A percentile compares a stretch with the other conserved stretches of the same genome.
Conservation (phyloP, 2,888 invertebrate species). For the Shargacucullia verbasci region DNA sequence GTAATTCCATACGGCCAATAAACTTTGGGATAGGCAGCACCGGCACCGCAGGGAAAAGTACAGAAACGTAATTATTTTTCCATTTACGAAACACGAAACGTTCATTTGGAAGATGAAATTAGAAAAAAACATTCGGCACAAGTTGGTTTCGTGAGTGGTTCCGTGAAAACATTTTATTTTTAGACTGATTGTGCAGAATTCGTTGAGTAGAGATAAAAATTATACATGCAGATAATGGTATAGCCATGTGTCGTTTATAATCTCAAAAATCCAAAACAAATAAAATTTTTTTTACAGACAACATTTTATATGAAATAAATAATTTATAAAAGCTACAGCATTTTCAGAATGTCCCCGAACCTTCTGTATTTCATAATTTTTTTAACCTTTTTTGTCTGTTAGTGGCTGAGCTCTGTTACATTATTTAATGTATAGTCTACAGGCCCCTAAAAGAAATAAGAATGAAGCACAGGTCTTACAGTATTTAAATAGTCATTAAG, state of each 20-base stretch:
- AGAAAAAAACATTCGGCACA: constrained; percentile 53
- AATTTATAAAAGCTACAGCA: too few species aligned
- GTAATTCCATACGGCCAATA: constrained; percentile 41
- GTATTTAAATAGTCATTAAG: constrained; percentile 70
- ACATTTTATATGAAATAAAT: too few species aligned
- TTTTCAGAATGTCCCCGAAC: too few species aligned
- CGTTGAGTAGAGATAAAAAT: background rate
- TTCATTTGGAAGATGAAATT: constrained; percentile 63
- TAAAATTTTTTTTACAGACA: too few species aligned
- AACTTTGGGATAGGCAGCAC: constrained; percentile 18
- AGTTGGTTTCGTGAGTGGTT: constrained; percentile 52
- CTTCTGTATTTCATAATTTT: too few species aligned
- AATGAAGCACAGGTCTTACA: constrained; percentile 40
- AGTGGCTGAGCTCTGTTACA: too few species aligned
- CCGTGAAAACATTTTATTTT: constrained; percentile 37
- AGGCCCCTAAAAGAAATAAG: constrained; percentile 32
- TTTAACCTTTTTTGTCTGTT: too few species aligned
- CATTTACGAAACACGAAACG: constrained; percentile 61
- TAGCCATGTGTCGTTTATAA: too few species aligned
- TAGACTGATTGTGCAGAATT: constrained; percentile 21
- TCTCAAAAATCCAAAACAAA: too few species aligned
- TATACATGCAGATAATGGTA: too few species aligned
- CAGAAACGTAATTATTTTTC: constrained; percentile 61
- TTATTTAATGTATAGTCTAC: too few species aligned
- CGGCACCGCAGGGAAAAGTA: constrained; percentile 28